Conservation (phyloP, 2,797 vertebrate species). For the Petrocephalus schoutedeni region DNA sequence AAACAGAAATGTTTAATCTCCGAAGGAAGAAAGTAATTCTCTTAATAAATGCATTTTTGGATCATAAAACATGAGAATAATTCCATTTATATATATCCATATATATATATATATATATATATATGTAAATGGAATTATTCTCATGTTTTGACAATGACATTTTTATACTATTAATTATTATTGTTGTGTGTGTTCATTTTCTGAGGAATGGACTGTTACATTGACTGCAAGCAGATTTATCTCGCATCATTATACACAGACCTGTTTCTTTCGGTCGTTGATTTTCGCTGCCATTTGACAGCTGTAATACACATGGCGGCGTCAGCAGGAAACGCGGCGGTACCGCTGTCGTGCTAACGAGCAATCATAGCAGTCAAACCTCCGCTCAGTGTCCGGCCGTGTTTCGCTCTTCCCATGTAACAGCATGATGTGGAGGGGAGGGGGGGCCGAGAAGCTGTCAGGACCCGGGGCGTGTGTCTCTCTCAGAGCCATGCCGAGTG, state of each 20-base stretch:
- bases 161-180: background rate
- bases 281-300: slow-evolving; percentile 1
- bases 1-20: background rate
- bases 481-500: background rate
- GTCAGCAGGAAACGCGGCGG: background rate
- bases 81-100: too few species aligned
- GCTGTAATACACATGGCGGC: background rate
- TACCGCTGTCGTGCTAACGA: background rate
- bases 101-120: too few species aligned
- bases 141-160: background rate
- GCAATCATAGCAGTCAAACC: background rate
- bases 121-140: background rate
- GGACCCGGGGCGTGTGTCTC: background rate
- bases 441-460: background rate
- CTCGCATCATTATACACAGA: background rate
- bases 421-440: background rate
- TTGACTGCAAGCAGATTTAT: background rate
- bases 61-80: background rate
- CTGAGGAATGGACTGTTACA: background rate
- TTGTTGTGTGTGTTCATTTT: background rate
- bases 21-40: background rate
- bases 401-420: background rate
- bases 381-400: background rate
- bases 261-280: background rate
- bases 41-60: background rate